phyloP scores from a whole-genome alignment of 2,888 invertebrate species.

The Ophion costatus region DNA sequence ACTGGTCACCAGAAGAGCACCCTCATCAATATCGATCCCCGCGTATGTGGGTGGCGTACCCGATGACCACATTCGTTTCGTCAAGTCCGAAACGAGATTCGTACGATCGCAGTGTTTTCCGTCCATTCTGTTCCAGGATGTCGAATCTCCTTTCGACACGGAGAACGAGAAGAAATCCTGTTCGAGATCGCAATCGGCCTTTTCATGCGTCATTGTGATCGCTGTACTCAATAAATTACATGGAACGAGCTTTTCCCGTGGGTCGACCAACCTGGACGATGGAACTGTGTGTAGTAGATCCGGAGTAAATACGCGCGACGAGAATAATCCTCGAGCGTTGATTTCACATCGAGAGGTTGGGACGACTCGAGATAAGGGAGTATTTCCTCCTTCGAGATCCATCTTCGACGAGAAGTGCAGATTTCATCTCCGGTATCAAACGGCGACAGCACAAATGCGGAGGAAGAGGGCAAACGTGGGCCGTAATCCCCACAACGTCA shows the following conservation, averaged over 20 bases:
- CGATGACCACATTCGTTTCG: constrained; percentile 13
- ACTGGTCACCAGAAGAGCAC: neutral
- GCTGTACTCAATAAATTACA: constrained; percentile 47
- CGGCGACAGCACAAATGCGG: neutral
- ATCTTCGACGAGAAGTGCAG: constrained; percentile 50
- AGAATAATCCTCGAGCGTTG: neutral
- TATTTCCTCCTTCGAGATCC: constrained; percentile 51
- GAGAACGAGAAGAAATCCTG: neutral
- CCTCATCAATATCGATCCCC: constrained; percentile 38
- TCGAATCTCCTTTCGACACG: neutral
- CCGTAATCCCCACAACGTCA: neutral
- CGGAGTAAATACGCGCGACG: too few species aligned
- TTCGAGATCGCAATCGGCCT: neutral
- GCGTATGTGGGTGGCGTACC: neutral
- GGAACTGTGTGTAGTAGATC: too few species aligned
- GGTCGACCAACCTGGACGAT: neutral
- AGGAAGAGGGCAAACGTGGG: constrained; percentile 29
- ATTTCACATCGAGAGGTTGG: constrained; percentile 18
- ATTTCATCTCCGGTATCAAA: constrained; percentile 60
- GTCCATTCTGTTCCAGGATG: neutral
- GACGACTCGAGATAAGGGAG: constrained; percentile 48
- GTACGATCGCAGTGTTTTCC: neutral
- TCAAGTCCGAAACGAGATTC: constrained; percentile 19
- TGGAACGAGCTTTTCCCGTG: constrained; percentile 12
- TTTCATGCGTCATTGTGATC: constrained; percentile 10